Percentiles rank a stretch among this genome's conserved stretches.
phyloP scores from a whole-genome alignment of 92 coral and sea anemone genomes.

The Umimayanthus kanabou region DNA sequence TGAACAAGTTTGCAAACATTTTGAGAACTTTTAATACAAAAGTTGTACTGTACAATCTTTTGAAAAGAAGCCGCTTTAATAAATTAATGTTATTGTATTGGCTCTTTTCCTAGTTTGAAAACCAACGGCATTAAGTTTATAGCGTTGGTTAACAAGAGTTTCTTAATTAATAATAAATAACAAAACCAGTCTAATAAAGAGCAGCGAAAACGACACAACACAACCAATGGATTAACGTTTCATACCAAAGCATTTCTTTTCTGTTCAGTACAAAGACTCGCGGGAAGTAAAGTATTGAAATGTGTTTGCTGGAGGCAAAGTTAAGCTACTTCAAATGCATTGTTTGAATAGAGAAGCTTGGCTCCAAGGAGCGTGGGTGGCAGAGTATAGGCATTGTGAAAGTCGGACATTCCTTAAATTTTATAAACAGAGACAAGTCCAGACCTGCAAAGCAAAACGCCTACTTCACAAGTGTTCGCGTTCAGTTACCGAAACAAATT shows the following conservation, averaged over 20 bases:
- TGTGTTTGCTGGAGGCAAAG: not conserved
- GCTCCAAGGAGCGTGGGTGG: constrained; percentile 11
- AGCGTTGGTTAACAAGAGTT: not conserved
- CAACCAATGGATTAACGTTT: not conserved
- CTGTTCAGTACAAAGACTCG: not conserved
- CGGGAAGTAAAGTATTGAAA: not conserved
- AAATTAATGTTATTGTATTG: not conserved
- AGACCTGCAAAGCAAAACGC: constrained; percentile 5
- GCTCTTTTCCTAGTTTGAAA: not conserved
- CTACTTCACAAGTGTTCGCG: not conserved
- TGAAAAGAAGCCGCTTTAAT: not conserved
- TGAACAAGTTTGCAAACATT: constrained; percentile 19
- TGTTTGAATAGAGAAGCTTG: constrained; percentile 17
- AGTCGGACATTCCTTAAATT: constrained; percentile 18
- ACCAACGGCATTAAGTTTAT: not conserved
- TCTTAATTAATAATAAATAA: not conserved
- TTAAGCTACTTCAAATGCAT: not conserved
- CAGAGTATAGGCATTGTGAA: not conserved
- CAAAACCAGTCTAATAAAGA: not conserved
- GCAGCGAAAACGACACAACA: not conserved
- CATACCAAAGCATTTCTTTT: not conserved
- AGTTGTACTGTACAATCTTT: not conserved
- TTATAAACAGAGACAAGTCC: not conserved
- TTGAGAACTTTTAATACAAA: constrained; percentile 21
- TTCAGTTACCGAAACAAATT: constrained; percentile 6